Base-by-base conservation (phyloP, 2,113 vertebrate species). In the Anolis carolinensis region DNA sequence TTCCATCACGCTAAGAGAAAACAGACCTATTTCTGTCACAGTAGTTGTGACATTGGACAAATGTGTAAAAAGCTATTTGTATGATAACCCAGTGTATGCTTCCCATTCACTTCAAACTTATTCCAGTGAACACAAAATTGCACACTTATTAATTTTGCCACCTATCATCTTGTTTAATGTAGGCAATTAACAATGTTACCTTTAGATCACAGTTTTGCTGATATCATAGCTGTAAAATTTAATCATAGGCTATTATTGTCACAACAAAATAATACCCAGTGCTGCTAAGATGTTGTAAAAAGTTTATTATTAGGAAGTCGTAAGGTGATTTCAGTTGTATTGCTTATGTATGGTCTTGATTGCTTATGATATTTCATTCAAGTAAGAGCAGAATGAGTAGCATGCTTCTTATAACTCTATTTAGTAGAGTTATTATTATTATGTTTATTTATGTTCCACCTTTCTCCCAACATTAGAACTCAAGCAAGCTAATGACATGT, bases 181-280 rank as follows among this genome's bases (percentile, higher is more conserved):
- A 86, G 27, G 25, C 70, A 36, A 82, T 89, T 90, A 73, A 48
- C 79, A 78, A 39, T 85, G 11, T 73, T 88, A 5, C 25, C 36
- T 79, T 79, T 1, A 7, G 62, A 71, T 25, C 52, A 4, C 36
- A 78, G 10, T 48, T 39, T 74, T 88, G 71, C 68, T 93, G 89
- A 67, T 65, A 4, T 36, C 5, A 4, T 73, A 79, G 36, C 32
- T 50, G 32, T 34, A 86, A 87, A 44, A 76, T 72, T 23, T 79
- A 79, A 79, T 71, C 71, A 50, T n/a, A n/a, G 50, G 20, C 3
- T 34, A 34, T 50, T 84, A 88, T 85, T 72, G 8, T 8, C 62
- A 77, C 50, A 52, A n/a, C 27, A 78, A 36, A 27, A 70, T 79
- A 23, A 82, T 23, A 81, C 23, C 44, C 68, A 11, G 16, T 67